Conservation (phyloP, 1,140 invertebrate genomes). For the Micrasema longulum region DNA sequence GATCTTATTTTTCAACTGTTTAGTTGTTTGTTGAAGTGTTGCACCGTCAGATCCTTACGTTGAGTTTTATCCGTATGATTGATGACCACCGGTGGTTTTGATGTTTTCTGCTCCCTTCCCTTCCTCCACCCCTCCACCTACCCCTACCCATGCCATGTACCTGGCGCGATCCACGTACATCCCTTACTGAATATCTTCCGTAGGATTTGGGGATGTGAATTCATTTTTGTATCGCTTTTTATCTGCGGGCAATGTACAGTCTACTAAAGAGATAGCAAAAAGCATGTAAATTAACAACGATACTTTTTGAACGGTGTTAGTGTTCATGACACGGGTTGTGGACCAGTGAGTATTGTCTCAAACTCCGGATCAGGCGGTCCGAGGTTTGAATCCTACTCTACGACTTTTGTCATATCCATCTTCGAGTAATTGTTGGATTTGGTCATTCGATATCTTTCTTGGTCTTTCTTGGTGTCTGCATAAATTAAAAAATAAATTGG, state of each 20-base stretch:
- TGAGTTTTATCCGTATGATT: constrained; percentile 50
- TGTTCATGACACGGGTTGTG: too few relatives aligned
- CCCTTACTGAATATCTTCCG: constrained; percentile 39
- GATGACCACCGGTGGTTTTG: constrained; percentile 50
- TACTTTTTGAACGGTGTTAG: too few relatives aligned
- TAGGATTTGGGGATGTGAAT: constrained; percentile 28
- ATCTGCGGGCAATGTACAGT: constrained; percentile 15
- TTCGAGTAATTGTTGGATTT: too few relatives aligned
- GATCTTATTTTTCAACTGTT: too few relatives aligned
- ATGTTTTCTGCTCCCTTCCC: constrained; percentile 34
- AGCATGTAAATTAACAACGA: too few relatives aligned
- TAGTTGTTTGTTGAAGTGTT: constrained; percentile 48
- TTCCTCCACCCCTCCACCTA: background rate
- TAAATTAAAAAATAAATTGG: too few relatives aligned
- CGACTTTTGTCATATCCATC: too few relatives aligned
- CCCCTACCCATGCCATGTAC: background rate
- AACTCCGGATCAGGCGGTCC: too few relatives aligned
- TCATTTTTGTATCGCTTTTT: constrained; percentile 34
- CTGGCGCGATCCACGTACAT: constrained; percentile 7
- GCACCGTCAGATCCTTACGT: constrained; percentile 44
- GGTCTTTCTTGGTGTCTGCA: too few relatives aligned
- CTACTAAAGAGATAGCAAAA: constrained; percentile 18
- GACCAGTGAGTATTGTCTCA: too few relatives aligned
- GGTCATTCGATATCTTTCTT: too few relatives aligned
- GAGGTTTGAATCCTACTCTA: too few relatives aligned